A percentile compares a stretch with the other conserved stretches of the same genome.
Evolutionary conservation across 2,888 invertebrate species (phyloP).

Genomic region (Eurytoma adleriae): DNA sequence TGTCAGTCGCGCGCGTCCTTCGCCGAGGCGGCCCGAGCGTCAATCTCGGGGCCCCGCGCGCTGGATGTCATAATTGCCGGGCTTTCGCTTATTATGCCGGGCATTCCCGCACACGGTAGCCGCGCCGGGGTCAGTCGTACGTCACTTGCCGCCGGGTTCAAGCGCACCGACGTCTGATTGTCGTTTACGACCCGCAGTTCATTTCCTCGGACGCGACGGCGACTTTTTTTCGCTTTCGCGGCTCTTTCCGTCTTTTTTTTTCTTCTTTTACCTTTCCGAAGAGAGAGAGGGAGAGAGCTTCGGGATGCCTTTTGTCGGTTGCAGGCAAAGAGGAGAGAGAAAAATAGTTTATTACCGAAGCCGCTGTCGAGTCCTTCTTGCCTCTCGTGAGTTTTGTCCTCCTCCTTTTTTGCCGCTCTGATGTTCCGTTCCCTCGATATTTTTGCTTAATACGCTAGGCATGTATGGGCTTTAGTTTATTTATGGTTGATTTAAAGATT

Average conservation of each 20-base stretch:
- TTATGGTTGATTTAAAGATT: slow-evolving; percentile 27
- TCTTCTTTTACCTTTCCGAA: not conserved
- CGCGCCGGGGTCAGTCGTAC: slow-evolving; percentile 66
- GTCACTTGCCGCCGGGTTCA: slow-evolving; percentile 60
- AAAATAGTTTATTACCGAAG: slow-evolving; percentile 46
- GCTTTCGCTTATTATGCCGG: slow-evolving; percentile 67
- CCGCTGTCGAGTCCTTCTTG: not conserved
- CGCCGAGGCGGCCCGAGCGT: slow-evolving; percentile 51
- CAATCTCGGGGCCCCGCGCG: slow-evolving; percentile 42
- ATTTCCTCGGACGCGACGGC: slow-evolving; percentile 44
- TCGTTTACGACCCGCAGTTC: slow-evolving; percentile 66
- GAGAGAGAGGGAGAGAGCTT: slow-evolving; percentile 5
- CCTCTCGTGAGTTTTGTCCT: not conserved
- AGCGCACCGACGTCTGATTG: slow-evolving; percentile 63
- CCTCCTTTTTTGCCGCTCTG: not conserved
- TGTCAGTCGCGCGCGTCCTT: slow-evolving; percentile 59
- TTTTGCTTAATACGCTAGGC: slow-evolving; percentile 16
- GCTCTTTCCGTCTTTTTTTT: slow-evolving; percentile 5
- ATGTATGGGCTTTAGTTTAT: slow-evolving; percentile 29
- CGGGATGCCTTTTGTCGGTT: slow-evolving; percentile 9
- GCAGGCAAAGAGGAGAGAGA: slow-evolving; percentile 28
- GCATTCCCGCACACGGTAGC: slow-evolving; percentile 66
- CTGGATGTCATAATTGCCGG: slow-evolving; percentile 70
- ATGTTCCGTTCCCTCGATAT: slow-evolving; percentile 17
- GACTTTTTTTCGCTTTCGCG: slow-evolving; percentile 8